Evolutionary conservation across 2,113 vertebrate species (phyloP).

Genomic region (Cranoglanis bouderius): DNA sequence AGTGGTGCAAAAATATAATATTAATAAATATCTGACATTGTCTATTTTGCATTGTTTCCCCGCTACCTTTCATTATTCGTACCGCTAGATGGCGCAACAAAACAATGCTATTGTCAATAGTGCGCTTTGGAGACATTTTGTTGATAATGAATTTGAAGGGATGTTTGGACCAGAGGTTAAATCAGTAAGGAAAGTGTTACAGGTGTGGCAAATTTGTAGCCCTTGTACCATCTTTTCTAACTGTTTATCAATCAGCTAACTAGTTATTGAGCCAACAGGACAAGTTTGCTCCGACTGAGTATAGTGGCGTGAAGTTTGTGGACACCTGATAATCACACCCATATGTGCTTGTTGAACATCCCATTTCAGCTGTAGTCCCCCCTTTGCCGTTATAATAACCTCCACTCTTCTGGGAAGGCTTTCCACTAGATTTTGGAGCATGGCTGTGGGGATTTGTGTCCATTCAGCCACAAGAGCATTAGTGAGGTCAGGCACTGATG

Average conservation of each 20-base stretch:
- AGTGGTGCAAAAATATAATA: neutral
- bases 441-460: too few relatives aligned
- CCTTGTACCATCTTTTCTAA: neutral
- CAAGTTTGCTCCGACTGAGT: neutral
- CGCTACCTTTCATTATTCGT: neutral
- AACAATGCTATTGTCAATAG: neutral
- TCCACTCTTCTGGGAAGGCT: too few relatives aligned
- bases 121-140: neutral
- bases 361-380: too few relatives aligned
- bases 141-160: neutral
- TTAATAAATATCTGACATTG: neutral
- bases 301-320: neutral
- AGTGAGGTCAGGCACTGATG: too few relatives aligned
- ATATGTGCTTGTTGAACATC: too few relatives aligned
- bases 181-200: neutral
- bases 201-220: neutral
- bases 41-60: neutral
- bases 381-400: too few relatives aligned
- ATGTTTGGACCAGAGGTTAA: neutral
- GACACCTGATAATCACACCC: too few relatives aligned
- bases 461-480: too few relatives aligned
- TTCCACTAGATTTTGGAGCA: too few relatives aligned
- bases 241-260: neutral
- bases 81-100: neutral
- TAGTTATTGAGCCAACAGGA: neutral